Evolutionary conservation across 2,888 invertebrate species (phyloP).

Genomic region (Drosophila sordidula): DNA sequence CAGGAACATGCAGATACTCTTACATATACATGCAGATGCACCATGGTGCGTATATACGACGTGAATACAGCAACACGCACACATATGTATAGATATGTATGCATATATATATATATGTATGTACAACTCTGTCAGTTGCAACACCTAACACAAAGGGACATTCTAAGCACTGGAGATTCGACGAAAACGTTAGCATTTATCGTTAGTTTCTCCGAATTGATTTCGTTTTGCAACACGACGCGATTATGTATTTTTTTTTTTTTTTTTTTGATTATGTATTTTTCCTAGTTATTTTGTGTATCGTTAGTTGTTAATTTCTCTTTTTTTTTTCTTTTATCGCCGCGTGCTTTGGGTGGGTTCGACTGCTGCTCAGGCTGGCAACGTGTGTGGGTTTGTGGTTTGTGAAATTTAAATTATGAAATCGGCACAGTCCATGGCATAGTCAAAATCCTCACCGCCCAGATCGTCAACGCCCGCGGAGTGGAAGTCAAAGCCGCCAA

Average conservation of each 20-base stretch:
- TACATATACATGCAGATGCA: background rate
- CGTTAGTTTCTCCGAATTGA: conserved; percentile 26
- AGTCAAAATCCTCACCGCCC: conserved; percentile 88
- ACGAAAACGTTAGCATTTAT: conserved; percentile 41
- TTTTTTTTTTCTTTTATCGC: conserved; percentile 3
- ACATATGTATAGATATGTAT: background rate
- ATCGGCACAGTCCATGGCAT: conserved; percentile 90
- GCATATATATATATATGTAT: background rate
- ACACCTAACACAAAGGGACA: conserved; percentile 34
- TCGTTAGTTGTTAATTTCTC: conserved; percentile 8
- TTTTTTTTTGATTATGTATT: conserved; percentile 4
- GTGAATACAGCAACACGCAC: conserved; percentile 1
- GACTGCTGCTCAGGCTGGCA: conserved; percentile 25
- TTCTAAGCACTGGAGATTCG: conserved; percentile 38
- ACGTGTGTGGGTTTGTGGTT: conserved; percentile 11
- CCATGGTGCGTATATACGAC: conserved; percentile 41
- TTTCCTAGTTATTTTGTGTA: background rate
- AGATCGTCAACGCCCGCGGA: conserved; percentile 85
- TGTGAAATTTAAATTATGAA: conserved; percentile 87
- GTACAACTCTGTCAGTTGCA: conserved; percentile 16
- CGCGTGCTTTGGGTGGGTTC: conserved; percentile 42
- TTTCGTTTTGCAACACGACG: conserved; percentile 11
- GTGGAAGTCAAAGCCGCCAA: conserved; percentile 87
- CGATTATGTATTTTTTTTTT: conserved; percentile 8
- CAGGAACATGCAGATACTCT: background rate